Evolutionary conservation across 2,113 vertebrate species (phyloP).

Genomic region (Heteronetta atricapilla): DNA sequence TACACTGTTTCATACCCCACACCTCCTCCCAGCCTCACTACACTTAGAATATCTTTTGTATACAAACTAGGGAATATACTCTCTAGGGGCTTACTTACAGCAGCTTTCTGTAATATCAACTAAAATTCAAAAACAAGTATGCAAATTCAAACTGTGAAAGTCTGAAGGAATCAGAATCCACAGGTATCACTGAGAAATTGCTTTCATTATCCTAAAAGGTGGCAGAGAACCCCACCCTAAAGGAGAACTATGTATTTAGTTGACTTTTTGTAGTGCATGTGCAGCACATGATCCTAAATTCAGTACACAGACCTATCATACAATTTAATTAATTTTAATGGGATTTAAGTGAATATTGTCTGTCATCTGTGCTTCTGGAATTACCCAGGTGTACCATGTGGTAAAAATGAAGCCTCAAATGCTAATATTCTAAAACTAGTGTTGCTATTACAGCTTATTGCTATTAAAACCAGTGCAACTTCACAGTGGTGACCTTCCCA

Average conservation of each 20-base stretch:
- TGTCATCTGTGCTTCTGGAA: neutral
- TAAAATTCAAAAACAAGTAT: neutral
- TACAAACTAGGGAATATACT: neutral
- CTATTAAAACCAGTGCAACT: neutral
- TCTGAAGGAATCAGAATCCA: neutral
- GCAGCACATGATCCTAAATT: neutral
- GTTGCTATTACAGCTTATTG: neutral
- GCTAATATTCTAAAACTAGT: neutral
- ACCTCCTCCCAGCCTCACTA: neutral
- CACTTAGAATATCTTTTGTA: neutral
- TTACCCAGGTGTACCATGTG: neutral
- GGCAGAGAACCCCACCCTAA: neutral
- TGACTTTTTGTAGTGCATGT: rapidly evolving
- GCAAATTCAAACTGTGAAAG: neutral
- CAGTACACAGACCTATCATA: neutral
- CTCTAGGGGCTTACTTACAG: neutral
- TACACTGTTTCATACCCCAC: neutral
- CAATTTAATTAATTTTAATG: constrained; percentile 25
- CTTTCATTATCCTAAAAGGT: neutral
- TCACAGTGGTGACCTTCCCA: neutral
- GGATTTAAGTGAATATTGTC: constrained; percentile 12
- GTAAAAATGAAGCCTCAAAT: neutral
- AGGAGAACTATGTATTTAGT: neutral
- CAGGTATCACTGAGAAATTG: neutral
- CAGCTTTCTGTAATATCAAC: neutral